Evolutionary conservation across 2,888 invertebrate genomes (phyloP).

Genomic region (Notocelia uddmanniana): DNA sequence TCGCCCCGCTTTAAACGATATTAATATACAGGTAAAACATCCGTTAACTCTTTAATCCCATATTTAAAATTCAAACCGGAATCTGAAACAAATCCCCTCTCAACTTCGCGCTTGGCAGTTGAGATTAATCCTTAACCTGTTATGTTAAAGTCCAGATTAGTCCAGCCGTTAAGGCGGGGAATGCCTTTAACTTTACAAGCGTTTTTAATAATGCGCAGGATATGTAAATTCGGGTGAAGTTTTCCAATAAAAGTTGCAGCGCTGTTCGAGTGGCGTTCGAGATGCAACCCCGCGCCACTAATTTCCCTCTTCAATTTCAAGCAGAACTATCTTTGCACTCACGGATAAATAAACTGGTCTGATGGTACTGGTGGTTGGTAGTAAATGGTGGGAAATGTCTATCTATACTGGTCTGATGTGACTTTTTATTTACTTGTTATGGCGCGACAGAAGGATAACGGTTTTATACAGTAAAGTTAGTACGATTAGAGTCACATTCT

Average conservation of each 20-base stretch:
- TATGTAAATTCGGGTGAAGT: constrained; percentile 81
- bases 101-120: constrained; percentile 17
- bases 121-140: constrained; percentile 30
- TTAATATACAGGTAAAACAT: constrained; percentile 42
- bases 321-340: constrained; percentile 33
- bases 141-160: constrained; percentile 23
- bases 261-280: constrained; percentile 58
- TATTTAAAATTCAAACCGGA: constrained; percentile 44
- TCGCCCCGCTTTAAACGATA: constrained; percentile 30
- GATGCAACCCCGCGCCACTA: constrained; percentile 56
- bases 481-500: no score
- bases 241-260: constrained; percentile 82
- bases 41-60: constrained; percentile 44
- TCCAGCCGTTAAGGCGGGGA: constrained; percentile 31
- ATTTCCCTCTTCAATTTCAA: constrained; percentile 42
- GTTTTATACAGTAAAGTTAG: no score
- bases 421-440: no score
- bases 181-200: constrained; percentile 63
- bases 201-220: constrained; percentile 80
- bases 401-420: no score
- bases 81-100: constrained; percentile 40
- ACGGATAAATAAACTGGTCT: constrained; percentile 3
- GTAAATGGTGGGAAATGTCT: no score
- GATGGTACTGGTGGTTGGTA: no score
- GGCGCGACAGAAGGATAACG: no score